A percentile compares a stretch with the other conserved stretches of the same genome.
phyloP scores from a whole-genome alignment of 2,888 invertebrate genomes.

The Aporophyla lueneburgensis region DNA sequence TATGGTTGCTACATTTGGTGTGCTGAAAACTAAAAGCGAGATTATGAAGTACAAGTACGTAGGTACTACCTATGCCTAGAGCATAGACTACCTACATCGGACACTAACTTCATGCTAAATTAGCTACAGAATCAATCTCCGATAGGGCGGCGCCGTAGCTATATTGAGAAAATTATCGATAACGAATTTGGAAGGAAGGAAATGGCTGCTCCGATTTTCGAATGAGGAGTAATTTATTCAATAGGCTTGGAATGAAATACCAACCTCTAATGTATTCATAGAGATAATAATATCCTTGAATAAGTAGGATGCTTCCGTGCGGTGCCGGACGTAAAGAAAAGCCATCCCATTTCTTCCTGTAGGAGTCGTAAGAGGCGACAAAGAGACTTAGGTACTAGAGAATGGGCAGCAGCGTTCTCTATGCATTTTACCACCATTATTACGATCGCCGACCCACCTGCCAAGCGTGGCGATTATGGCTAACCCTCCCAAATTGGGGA shows the following conservation, averaged over 20 bases:
- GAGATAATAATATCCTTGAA: not conserved
- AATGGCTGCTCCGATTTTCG: conserved; percentile 16
- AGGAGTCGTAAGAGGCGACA: too few relatives aligned
- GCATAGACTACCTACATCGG: not conserved
- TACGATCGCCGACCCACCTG: too few relatives aligned
- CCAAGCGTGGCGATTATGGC: too few relatives aligned
- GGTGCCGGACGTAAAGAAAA: too few relatives aligned
- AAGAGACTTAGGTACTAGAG: too few relatives aligned
- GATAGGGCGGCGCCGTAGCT: conserved; percentile 5
- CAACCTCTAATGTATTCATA: not conserved
- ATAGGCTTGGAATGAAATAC: not conserved
- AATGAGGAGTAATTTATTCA: conserved; percentile 10
- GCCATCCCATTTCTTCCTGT: too few relatives aligned
- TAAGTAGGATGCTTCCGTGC: not conserved
- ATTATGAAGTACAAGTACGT: not conserved
- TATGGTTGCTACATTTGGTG: conserved; percentile 12
- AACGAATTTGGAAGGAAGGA: conserved; percentile 25
- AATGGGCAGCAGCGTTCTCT: too few relatives aligned
- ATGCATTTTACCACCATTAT: too few relatives aligned
- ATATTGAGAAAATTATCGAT: conserved; percentile 20
- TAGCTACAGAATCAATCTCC: conserved; percentile 23
- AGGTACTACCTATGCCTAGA: not conserved
- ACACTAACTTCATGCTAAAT: not conserved
- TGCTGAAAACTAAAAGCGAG: conserved; percentile 1
- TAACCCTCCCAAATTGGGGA: too few relatives aligned